Conservation (phyloP, 2,113 vertebrate species). For the Pterocles gutturalis region DNA sequence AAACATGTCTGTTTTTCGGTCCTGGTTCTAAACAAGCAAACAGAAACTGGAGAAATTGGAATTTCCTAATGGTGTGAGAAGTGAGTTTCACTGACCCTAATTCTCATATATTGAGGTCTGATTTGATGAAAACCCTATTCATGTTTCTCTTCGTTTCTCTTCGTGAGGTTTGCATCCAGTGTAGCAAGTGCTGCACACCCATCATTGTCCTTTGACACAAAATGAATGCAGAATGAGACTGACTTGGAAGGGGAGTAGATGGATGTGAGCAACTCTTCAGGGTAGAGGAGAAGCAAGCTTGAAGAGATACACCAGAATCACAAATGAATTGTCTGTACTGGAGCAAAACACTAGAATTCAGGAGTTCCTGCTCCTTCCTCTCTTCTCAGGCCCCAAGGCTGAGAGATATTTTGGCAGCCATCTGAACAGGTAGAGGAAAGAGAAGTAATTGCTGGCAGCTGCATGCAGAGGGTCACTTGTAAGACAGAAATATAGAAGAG, state of each 20-base stretch:
- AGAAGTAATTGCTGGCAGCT: not conserved
- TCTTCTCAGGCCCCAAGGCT: not conserved
- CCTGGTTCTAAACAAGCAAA: not conserved
- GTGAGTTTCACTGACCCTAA: not conserved
- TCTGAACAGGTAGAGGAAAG: not conserved
- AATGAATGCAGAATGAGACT: not conserved
- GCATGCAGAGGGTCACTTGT: not conserved
- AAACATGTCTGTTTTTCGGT: not conserved
- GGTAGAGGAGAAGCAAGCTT: not conserved
- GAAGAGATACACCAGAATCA: not conserved
- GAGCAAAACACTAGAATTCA: not conserved
- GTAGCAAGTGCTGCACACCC: fast-evolving
- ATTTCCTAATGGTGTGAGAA: not conserved
- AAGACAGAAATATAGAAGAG: not conserved
- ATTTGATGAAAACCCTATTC: not conserved
- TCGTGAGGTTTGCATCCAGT: not conserved
- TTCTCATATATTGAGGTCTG: not conserved
- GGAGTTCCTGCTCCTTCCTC: not conserved
- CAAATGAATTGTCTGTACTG: fast-evolving
- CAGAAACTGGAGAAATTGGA: not conserved
- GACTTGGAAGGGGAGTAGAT: fast-evolving
- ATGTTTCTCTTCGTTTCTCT: not conserved
- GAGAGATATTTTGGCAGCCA: not conserved
- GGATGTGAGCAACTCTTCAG: not conserved
- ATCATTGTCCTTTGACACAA: not conserved